Evolutionary conservation across 1,140 invertebrate species (phyloP).

Genomic region (Drosophila baimaii): DNA sequence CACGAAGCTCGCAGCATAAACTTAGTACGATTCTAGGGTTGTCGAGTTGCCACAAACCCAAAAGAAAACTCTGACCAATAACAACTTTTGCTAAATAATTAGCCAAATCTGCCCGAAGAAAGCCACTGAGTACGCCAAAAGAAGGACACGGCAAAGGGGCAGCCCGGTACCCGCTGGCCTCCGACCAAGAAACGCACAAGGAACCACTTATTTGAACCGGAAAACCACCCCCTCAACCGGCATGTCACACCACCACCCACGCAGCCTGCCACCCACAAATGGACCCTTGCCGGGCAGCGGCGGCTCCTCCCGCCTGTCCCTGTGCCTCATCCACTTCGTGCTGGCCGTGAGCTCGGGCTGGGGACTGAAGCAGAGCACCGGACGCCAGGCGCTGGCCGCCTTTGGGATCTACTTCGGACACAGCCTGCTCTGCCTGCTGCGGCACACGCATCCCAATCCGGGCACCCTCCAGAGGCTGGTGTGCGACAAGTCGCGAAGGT

Average conservation of each 20-base stretch:
- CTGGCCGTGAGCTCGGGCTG: slow-evolving; percentile 63
- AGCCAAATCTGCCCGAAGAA: background rate
- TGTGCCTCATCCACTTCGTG: slow-evolving; percentile 67
- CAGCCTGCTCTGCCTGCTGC: slow-evolving; percentile 61
- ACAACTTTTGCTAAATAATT: background rate
- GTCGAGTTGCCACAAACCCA: background rate
- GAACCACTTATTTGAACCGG: background rate
- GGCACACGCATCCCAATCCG: slow-evolving; percentile 75
- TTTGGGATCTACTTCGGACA: slow-evolving; percentile 67
- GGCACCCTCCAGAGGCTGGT: slow-evolving; percentile 54
- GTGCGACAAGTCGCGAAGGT: slow-evolving; percentile 59
- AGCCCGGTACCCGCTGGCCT: background rate
- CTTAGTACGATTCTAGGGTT: background rate
- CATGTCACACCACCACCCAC: slow-evolving; percentile 13
- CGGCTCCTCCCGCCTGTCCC: slow-evolving; percentile 51
- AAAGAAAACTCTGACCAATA: background rate
- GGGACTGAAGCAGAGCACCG: slow-evolving; percentile 64
- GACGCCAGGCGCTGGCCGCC: slow-evolving; percentile 47
- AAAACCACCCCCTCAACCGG: slow-evolving; percentile 6
- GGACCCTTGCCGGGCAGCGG: slow-evolving; percentile 9
- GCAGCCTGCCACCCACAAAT: slow-evolving; percentile 5
- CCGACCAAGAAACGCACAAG: background rate
- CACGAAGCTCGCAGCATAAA: background rate
- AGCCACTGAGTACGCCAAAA: background rate
- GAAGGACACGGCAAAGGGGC: background rate